Percentiles rank a stretch among this genome's conserved stretches.
Evolutionary conservation across 2,888 invertebrate species (phyloP).

Genomic region (Spodoptera littoralis): DNA sequence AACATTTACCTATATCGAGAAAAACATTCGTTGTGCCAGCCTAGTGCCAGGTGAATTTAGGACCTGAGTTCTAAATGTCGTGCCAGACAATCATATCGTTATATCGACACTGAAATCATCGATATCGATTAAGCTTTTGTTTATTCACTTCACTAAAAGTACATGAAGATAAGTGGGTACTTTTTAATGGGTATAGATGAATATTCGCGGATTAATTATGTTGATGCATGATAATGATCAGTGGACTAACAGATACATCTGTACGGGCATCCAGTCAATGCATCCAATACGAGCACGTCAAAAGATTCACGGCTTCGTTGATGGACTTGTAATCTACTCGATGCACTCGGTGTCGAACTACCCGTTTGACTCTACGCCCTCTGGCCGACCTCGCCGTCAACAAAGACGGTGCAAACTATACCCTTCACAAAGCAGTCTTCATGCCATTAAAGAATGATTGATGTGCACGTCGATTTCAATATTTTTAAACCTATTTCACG

Average conservation of each 20-base stretch:
- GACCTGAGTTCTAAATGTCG: slow-evolving; percentile 66
- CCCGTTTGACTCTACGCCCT: neutral
- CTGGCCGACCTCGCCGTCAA: slow-evolving; percentile 1
- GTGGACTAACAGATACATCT: too few relatives aligned
- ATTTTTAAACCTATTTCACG: slow-evolving; percentile 40
- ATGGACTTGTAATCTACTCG: slow-evolving; percentile 5
- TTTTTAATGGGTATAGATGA: neutral
- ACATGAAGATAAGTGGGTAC: neutral
- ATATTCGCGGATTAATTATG: too few relatives aligned
- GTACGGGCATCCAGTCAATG: neutral
- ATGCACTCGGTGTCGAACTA: neutral
- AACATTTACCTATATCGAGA: slow-evolving; percentile 53
- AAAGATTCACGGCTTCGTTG: neutral
- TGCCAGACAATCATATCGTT: slow-evolving; percentile 64
- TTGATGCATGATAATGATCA: too few relatives aligned
- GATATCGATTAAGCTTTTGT: slow-evolving; percentile 46
- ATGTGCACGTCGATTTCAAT: slow-evolving; percentile 37
- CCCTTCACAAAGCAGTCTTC: slow-evolving; percentile 9
- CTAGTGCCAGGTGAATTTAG: slow-evolving; percentile 69
- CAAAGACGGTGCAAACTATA: slow-evolving; percentile 3
- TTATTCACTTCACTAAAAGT: slow-evolving; percentile 32
- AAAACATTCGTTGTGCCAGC: slow-evolving; percentile 62
- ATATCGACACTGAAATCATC: slow-evolving; percentile 56
- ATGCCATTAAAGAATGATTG: slow-evolving; percentile 71
- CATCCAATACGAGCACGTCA: slow-evolving; percentile 3